These are phyloP conservation scores for Irena cyanogastra DNA, from an alignment of 2,113 vertebrate genomes.

Conservation along the genomic window DNA sequence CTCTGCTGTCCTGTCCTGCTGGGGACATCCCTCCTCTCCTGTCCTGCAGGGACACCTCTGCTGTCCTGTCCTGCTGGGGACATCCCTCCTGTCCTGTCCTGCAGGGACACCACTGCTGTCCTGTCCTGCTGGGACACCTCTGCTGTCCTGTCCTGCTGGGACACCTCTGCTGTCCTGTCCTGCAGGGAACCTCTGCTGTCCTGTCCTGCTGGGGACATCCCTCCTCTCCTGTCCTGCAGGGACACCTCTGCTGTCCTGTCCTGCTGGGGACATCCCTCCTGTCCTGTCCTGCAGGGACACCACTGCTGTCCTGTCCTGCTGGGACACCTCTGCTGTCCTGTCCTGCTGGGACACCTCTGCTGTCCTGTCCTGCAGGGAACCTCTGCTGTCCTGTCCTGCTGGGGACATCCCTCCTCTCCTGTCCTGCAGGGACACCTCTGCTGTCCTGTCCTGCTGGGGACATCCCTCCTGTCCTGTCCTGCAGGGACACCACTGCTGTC, in stretches of 20 bases:
- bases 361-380: no score
- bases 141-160: not conserved
- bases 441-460: no score
- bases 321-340: not conserved
- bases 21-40: no score
- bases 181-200: not conserved
- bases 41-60: not conserved
- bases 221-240: not conserved
- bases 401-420: no score
- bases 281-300: not conserved
- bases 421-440: not conserved
- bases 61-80: no score
- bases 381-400: no score
- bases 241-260: no score
- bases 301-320: no score
- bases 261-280: no score
- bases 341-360: no score
- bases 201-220: not conserved
- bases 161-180: not conserved
- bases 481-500: no score
- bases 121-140: not conserved
- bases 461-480: not conserved
- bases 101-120: not conserved
- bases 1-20: no score
- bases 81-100: not conserved